phyloP scores from a whole-genome alignment of 2,113 vertebrate genomes.

The Spizaetus ornatus region DNA sequence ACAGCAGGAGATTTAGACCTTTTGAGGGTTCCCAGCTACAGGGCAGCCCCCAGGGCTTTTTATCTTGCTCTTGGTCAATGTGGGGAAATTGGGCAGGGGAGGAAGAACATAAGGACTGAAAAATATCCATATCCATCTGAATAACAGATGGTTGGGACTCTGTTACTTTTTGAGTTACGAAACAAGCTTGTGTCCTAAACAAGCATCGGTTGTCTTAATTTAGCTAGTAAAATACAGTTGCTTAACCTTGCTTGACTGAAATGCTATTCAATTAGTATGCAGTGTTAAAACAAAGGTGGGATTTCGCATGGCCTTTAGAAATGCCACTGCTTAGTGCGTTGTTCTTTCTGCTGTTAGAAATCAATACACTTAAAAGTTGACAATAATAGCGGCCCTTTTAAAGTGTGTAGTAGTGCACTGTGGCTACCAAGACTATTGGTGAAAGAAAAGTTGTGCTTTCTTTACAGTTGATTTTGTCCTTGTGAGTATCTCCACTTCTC shows the following conservation, averaged over 20 bases:
- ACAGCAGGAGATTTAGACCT: not conserved
- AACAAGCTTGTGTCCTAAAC: not conserved
- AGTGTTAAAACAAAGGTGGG: not conserved
- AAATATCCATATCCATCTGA: not conserved
- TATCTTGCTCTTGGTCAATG: not conserved
- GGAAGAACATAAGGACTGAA: not conserved
- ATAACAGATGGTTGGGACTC: not conserved
- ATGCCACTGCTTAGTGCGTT: not conserved
- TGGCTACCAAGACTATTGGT: not conserved
- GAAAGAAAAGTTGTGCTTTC: not conserved
- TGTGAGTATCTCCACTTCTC: not conserved
- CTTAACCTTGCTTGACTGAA: not conserved
- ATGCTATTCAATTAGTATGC: not conserved
- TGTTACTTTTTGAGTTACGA: not conserved
- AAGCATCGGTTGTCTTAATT: not conserved
- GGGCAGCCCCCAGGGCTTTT: not conserved
- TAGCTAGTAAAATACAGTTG: not conserved
- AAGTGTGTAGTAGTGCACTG: not conserved
- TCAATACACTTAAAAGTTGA: not conserved
- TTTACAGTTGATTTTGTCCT: not conserved
- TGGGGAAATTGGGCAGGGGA: not conserved
- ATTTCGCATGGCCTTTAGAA: constrained; percentile 9
- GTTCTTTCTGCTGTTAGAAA: not conserved
- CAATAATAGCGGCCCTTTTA: not conserved
- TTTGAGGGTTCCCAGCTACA: not conserved